Percentiles rank a stretch among this genome's conserved stretches.
Evolutionary conservation across 2,888 invertebrate species (phyloP).

Genomic region (Volucella inanis): DNA sequence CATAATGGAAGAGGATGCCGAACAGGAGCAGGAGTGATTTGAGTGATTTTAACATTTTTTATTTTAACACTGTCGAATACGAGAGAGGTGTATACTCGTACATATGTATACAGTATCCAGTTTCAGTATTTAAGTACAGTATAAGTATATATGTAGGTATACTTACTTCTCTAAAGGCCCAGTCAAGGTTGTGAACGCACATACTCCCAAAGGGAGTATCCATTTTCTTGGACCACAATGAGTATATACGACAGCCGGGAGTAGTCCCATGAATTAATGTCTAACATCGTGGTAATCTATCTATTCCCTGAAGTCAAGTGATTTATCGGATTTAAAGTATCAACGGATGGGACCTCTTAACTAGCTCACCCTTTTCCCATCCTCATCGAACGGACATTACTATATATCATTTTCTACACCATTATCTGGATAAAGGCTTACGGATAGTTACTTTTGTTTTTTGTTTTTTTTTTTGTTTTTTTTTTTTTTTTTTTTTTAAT

Average conservation of each 20-base stretch:
- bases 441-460: slow-evolving; percentile 18
- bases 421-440: slow-evolving; percentile 49
- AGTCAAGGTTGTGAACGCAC: slow-evolving; percentile 43
- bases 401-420: slow-evolving; percentile 55
- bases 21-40: slow-evolving; percentile 76
- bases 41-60: slow-evolving; percentile 62
- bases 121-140: no score
- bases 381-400: slow-evolving; percentile 25
- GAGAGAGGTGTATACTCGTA: background rate
- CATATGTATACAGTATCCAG: no score
- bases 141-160: background rate
- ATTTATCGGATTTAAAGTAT: slow-evolving; percentile 57
- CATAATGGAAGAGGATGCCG: slow-evolving; percentile 78
- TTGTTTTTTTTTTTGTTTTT: slow-evolving; percentile 3
- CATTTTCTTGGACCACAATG: slow-evolving; percentile 41
- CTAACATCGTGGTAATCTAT: slow-evolving; percentile 39
- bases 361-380: background rate
- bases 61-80: slow-evolving; percentile 26
- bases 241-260: slow-evolving; percentile 40
- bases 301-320: slow-evolving; percentile 48
- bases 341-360: background rate
- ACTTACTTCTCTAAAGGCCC: slow-evolving; percentile 4
- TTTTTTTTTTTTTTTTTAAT: background rate
- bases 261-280: slow-evolving; percentile 52
- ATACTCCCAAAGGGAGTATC: slow-evolving; percentile 45